Percentiles rank a stretch among this genome's conserved stretches.
Conservation (phyloP, 2,888 invertebrate genomes). For the Hirtodrosophila trivittata region DNA sequence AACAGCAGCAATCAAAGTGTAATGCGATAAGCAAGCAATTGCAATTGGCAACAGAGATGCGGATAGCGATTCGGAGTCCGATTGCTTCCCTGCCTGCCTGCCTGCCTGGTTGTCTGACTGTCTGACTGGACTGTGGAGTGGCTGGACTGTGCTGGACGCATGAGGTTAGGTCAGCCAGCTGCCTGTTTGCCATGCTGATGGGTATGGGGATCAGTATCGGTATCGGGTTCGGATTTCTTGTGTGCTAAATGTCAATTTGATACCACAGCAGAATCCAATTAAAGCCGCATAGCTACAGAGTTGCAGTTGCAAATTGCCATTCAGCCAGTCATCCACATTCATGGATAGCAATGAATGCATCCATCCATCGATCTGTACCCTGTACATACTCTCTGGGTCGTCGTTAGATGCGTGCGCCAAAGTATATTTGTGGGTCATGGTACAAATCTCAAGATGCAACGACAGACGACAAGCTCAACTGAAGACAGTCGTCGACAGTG, state of each 20-base stretch:
- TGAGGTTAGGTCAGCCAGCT: constrained; percentile 70
- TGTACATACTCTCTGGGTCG: constrained; percentile 50
- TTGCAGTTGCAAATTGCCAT: constrained; percentile 73
- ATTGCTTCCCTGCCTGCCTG: constrained; percentile 14
- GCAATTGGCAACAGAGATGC: constrained; percentile 52
- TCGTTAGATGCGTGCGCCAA: constrained; percentile 69
- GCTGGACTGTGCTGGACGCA: constrained; percentile 37
- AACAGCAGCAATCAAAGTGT: constrained; percentile 58
- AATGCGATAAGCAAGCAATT: constrained; percentile 71
- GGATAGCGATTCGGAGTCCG: constrained; percentile 35
- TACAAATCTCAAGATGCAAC: constrained; percentile 64
- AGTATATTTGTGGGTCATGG: constrained; percentile 77
- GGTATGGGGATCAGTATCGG: constrained; percentile 23
- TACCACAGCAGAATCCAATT: constrained; percentile 70
- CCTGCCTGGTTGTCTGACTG: background rate
- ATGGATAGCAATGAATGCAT: constrained; percentile 27
- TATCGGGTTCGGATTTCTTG: constrained; percentile 27
- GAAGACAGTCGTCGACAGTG: constrained; percentile 19
- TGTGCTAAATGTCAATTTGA: constrained; percentile 79
- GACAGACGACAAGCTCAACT: constrained; percentile 11
- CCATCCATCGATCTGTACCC: constrained; percentile 18
- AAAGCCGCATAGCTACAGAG: constrained; percentile 61
- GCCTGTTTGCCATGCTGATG: constrained; percentile 26
- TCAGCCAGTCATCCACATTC: constrained; percentile 13
- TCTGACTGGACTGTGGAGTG: background rate